Evolutionary conservation across 1,140 invertebrate genomes (phyloP), one percentile per base, ranked within the genome.

Genomic region (Leptinotarsa undecemlineata): DNA sequence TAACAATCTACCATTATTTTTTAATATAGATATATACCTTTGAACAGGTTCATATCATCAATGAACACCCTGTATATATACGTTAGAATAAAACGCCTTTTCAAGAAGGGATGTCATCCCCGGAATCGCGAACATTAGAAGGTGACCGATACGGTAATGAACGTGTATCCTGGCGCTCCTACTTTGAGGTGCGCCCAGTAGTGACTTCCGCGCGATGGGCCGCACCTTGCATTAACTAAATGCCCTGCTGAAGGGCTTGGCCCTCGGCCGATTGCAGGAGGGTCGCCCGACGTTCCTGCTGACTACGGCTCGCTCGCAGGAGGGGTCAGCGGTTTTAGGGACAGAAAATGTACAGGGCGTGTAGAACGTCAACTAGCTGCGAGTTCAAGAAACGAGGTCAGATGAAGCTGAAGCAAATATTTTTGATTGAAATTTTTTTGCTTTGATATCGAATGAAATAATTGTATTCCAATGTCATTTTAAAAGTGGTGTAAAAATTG

Each of bases 211-310:
- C 48, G 75, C 51, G 4, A 57, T 57, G 51, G 75, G 47, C 75
- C 77, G 72, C 77, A 57, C 75, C 75, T 75, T 76, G 68, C 77
- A 78, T 78, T 78, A 78, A 76, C 77, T 78, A 78, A 57, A 78
- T 78, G 72, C 75, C 74, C 71, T 57, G 15, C 17, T 57, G 17
- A 57, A 71, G 72, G 77, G 77, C 76, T 73, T 74, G 77, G 77
- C 77, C 73, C 67, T 21, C 33, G 20, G 71, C 68, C 33, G 51
- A 74, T 60, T 17, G 57, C 21, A 63, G 47, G 61, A 62, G 48
- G 23, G 68, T 17, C 23, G 47, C n/a, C 17, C 17, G 23, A 48
- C 57, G 61, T 57, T 57, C 51, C 51, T 57, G 51, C 51, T 57
- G 51, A 57, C 51, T 15, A 57, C n/a, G 51, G 6, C 51, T 57